A percentile compares a stretch with the other conserved stretches of the same genome.
These are phyloP conservation scores for Dicyrtoma fusca DNA, from an alignment of 2,888 invertebrate species.

Conservation along the genomic window DNA sequence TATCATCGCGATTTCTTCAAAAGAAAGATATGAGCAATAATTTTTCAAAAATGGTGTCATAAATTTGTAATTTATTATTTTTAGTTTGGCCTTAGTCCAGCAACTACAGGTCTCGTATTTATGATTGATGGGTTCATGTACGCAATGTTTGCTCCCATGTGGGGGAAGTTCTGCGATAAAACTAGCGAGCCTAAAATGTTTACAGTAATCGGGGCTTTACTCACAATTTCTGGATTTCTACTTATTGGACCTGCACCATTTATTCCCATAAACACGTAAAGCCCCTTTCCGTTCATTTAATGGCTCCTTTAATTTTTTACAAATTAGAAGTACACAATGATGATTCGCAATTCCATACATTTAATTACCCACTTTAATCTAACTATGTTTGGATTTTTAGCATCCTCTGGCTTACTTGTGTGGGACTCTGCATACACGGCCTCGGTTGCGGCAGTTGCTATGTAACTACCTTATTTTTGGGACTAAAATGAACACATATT, in stretches of 20 bases:
- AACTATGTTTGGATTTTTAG: slow-evolving; percentile 17
- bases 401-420: slow-evolving; percentile 66
- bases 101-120: slow-evolving; percentile 65
- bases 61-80: slow-evolving; percentile 26
- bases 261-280: slow-evolving; percentile 67
- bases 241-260: slow-evolving; percentile 82
- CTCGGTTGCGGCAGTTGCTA: slow-evolving; percentile 81
- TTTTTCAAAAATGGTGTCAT: no score
- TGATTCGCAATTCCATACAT: no score
- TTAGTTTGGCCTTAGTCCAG: slow-evolving; percentile 56
- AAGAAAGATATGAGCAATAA: no score
- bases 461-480: no score
- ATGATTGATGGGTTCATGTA: slow-evolving; percentile 63
- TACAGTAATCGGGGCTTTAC: slow-evolving; percentile 69
- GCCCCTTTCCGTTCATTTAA: no score
- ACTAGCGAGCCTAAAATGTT: slow-evolving; percentile 70
- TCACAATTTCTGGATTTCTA: slow-evolving; percentile 71
- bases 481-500: no score
- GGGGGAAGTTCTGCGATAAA: slow-evolving; percentile 81
- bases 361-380: neutral
- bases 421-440: slow-evolving; percentile 78
- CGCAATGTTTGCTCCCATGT: slow-evolving; percentile 62
- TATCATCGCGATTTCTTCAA: no score
- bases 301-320: no score
- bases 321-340: no score